Percentiles rank a stretch among this genome's conserved stretches.
Evolutionary conservation across 2,888 invertebrate species (phyloP).

Genomic region (Drosophila atripex): DNA sequence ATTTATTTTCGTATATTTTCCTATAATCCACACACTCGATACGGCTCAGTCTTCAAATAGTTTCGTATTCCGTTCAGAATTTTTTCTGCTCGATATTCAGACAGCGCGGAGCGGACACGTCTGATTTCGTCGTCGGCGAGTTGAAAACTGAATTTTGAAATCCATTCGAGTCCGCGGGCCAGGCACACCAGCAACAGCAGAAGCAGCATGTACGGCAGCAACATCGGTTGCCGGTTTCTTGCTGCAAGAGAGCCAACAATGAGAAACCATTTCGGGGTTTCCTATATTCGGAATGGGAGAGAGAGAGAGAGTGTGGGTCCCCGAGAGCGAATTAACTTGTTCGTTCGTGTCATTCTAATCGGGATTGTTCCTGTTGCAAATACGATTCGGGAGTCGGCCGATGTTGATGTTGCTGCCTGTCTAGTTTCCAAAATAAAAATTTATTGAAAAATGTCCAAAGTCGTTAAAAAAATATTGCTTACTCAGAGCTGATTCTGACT

Average conservation of each 20-base stretch:
- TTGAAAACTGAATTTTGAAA: slow-evolving; percentile 68
- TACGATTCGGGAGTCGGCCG: slow-evolving; percentile 9
- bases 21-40: slow-evolving; percentile 40
- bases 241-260: neutral
- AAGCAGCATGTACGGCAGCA: slow-evolving; percentile 14
- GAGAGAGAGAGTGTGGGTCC: too few relatives aligned
- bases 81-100: slow-evolving; percentile 40
- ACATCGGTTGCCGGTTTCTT: slow-evolving; percentile 12
- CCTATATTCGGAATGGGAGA: slow-evolving; percentile 11
- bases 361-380: slow-evolving; percentile 15
- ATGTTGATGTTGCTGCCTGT: slow-evolving; percentile 19
- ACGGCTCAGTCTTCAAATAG: slow-evolving; percentile 56
- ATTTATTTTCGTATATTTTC: slow-evolving; percentile 1
- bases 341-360: slow-evolving; percentile 23
- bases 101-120: slow-evolving; percentile 67
- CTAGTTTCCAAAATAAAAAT: neutral
- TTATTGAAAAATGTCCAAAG: neutral
- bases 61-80: slow-evolving; percentile 64
- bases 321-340: slow-evolving; percentile 10
- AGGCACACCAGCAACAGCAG: slow-evolving; percentile 6
- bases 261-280: neutral
- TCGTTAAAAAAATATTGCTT: neutral
- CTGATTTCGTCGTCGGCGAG: slow-evolving; percentile 66
- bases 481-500: neutral
- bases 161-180: slow-evolving; percentile 19